Base-by-base conservation (phyloP, 2,113 vertebrate species). In the Ctenomys sociabilis region DNA sequence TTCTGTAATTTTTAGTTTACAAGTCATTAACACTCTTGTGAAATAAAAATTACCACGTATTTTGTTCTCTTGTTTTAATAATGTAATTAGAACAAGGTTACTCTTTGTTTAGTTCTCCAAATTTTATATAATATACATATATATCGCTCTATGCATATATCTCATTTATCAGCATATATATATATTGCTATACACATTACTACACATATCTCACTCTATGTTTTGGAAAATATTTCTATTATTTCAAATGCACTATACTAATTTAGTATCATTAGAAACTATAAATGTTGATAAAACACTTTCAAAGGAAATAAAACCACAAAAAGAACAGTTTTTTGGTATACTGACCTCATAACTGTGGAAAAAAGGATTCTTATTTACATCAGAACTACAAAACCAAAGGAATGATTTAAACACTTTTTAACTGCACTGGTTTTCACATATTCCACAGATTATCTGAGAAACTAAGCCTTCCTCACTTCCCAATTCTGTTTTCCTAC, bases 41-140 rank as follows among this genome's bases (percentile, higher is more conserved):
- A 95, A 92, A 85, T 89, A 93, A 94, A 96, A 40, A 88, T 17
- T 95, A 94, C 59, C 61, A 86, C 77, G 32, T 70, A 89, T 40
- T 66, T 92, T 93, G 5, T 91, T 81, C 49, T 84, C 83, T 89
- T 78, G 40, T 61, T 96, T 78, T 83, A 94, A 43, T 61, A 94
- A 87, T 59, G n/a, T n/a, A 92, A 92, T 75, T 91, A 93, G 86
- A 95, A 70, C 21, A 92, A 77, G 22, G 30, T 63, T 9, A 85
- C 57, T 68, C 88, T 84, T 72, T 49, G 14, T 85, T 92, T 40
- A 75, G 30, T 82, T 94, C n/a, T 61, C 37, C 59, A 83, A 32
- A 81, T 28, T 72, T 28, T 17, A 93, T 40, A 40, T 5, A 85
- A 70, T n/a, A 70, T n/a, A 37, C 17, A 72, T 37, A 14, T 72